Percentiles rank a stretch among this genome's conserved stretches.
phyloP scores from a whole-genome alignment of 2,797 vertebrate genomes.

The Rhyacichthys aspro region DNA sequence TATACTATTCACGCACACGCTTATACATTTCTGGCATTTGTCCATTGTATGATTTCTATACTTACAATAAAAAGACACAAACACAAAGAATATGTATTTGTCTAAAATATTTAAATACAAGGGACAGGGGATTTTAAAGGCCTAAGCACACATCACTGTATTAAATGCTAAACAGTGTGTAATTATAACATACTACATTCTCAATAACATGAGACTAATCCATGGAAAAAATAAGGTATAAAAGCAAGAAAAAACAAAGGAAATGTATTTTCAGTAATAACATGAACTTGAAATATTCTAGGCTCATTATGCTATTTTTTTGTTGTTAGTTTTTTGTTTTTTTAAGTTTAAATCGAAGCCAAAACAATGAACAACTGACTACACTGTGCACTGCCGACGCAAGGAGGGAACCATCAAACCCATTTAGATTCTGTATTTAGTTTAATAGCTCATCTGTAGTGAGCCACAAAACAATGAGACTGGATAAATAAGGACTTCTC shows the following conservation, averaged over 20 bases:
- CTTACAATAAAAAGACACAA: too few species aligned
- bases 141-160: too few species aligned
- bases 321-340: slow-evolving; percentile 17
- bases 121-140: too few species aligned
- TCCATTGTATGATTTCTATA: too few species aligned
- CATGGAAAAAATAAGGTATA: background rate
- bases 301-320: background rate
- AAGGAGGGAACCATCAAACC: slow-evolving; percentile 43
- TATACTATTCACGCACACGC: too few species aligned
- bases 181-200: background rate
- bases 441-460: slow-evolving; percentile 45
- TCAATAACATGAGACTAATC: background rate
- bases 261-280: slow-evolving; percentile 2
- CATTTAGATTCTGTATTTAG: slow-evolving; percentile 44
- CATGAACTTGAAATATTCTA: background rate
- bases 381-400: slow-evolving; percentile 16
- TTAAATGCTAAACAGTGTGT: too few species aligned
- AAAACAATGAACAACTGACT: slow-evolving; percentile 28
- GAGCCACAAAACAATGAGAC: slow-evolving; percentile 46
- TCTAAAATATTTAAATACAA: too few species aligned
- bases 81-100: too few species aligned
- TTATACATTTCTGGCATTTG: too few species aligned
- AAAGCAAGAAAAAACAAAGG: background rate
- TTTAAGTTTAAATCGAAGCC: slow-evolving; percentile 20
- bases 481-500: slow-evolving; percentile 23